Percentiles rank a stretch among this genome's conserved stretches.
These are phyloP conservation scores for Laspeyria flexula DNA, from an alignment of 2,888 invertebrate species.

Conservation along the genomic window DNA sequence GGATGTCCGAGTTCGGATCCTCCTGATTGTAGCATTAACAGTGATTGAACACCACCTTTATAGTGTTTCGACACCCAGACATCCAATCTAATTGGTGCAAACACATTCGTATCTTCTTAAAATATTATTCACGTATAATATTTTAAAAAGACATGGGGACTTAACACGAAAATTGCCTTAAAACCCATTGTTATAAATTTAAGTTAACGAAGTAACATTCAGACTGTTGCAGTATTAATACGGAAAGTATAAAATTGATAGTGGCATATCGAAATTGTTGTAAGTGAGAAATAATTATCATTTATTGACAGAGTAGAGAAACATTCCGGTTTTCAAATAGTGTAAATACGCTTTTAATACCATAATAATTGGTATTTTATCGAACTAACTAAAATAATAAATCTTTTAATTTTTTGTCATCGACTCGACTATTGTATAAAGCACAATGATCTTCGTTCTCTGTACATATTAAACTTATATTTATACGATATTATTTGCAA, in stretches of 20 bases:
- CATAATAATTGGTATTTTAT: conserved; percentile 30
- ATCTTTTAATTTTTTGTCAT: conserved; percentile 17
- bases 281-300: conserved; percentile 38
- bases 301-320: conserved; percentile 32
- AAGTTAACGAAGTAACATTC: conserved; percentile 52
- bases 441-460: conserved; percentile 33
- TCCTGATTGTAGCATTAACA: conserved; percentile 87
- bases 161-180: conserved; percentile 63
- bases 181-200: conserved; percentile 51
- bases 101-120: conserved; percentile 27
- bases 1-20: conserved; percentile 99
- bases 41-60: background rate
- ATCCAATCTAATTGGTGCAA: conserved; percentile 9
- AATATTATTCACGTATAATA: conserved; percentile 28
- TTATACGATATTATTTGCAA: conserved; percentile 27
- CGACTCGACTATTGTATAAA: conserved; percentile 31
- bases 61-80: conserved; percentile 12
- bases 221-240: conserved; percentile 79
- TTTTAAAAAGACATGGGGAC: conserved; percentile 42
- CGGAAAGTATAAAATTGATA: conserved; percentile 59
- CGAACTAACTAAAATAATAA: conserved; percentile 13
- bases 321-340: conserved; percentile 50
- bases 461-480: conserved; percentile 42
- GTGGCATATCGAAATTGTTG: conserved; percentile 66
- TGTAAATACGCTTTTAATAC: conserved; percentile 48